Evolutionary conservation across 2,797 vertebrate species (phyloP), one percentile per base, ranked within the genome.

Genomic region (Gallirallus australis): DNA sequence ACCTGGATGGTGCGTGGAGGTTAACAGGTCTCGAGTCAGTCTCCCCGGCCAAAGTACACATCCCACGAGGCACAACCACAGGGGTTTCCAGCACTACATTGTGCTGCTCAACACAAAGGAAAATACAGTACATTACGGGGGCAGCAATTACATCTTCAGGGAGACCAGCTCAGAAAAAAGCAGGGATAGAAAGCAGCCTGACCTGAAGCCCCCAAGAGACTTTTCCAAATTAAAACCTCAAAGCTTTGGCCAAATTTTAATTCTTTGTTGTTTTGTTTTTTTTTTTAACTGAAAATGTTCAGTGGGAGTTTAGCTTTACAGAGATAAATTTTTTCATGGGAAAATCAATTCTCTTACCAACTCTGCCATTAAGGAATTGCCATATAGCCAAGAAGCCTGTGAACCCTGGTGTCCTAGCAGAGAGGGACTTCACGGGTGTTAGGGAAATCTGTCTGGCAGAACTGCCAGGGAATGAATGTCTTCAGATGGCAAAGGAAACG

Each of bases 31-130:
- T 82, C 5, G 0, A 82, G 15, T 10, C 21, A 17, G 28, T 64
- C 52, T 89, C 69, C 64, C 65, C 68, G 64, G 60, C 30, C 82
- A 75, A 81, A 89, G 45, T 15, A 89, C 50, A 75, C 61, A 77
- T 69, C 65, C n/a, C 65, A 69, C 0, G 0, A 86, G 24, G 61
- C 57, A 89, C 54, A 82, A 16, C 40, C 8, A 0, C 82, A 75
- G 52, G 53, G 33, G 24, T 42, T 90, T 84, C 86, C 71, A 81
- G 47, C 33, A n/a, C 57, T 50, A 63, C 52, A 89, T 42, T 48
- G 42, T 13, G 3, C 40, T 65, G 53, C 60, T 71, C 35, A 53
- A 39, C 60, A 71, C 28, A 76, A 73, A 87, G 40, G 45, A 20
- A 76, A 83, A 86, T 23, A 50, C 21, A 75, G 50, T 37, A 68